A percentile compares a stretch with the other conserved stretches of the same genome.
Conservation (phyloP, 2,888 invertebrate species). For the Melitaea athalia region DNA sequence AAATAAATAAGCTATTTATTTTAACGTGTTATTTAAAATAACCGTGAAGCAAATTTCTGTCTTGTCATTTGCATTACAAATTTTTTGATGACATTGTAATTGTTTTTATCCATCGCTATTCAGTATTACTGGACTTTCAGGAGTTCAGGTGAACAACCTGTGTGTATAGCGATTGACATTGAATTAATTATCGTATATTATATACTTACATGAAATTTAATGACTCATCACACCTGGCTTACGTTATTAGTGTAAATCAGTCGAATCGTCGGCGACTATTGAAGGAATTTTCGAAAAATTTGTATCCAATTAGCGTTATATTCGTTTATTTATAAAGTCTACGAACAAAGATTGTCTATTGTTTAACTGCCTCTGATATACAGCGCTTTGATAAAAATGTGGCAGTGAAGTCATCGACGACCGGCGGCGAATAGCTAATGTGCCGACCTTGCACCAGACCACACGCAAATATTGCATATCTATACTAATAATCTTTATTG, state of each 20-base stretch:
- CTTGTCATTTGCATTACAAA: constrained; percentile 8
- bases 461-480: constrained; percentile 42
- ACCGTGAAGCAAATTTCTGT: neutral
- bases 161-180: constrained; percentile 1
- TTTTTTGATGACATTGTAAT: constrained; percentile 11
- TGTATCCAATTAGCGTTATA: constrained; percentile 7
- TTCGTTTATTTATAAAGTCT: constrained; percentile 20
- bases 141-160: constrained; percentile 9
- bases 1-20: neutral
- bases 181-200: constrained; percentile 3
- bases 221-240: neutral
- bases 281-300: neutral
- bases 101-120: constrained; percentile 11
- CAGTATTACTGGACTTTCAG: constrained; percentile 3
- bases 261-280: neutral
- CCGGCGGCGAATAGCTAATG: constrained; percentile 49
- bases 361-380: constrained; percentile 37
- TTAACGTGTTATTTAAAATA: no score
- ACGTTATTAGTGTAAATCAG: neutral
- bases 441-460: constrained; percentile 51
- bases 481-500: constrained; percentile 16
- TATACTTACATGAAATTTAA: neutral
- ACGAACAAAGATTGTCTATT: constrained; percentile 36
- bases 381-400: constrained; percentile 49
- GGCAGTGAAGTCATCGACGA: constrained; percentile 51